Evolutionary conservation across 2,797 vertebrate species (phyloP).

Genomic region (Linurgus olivaceus): DNA sequence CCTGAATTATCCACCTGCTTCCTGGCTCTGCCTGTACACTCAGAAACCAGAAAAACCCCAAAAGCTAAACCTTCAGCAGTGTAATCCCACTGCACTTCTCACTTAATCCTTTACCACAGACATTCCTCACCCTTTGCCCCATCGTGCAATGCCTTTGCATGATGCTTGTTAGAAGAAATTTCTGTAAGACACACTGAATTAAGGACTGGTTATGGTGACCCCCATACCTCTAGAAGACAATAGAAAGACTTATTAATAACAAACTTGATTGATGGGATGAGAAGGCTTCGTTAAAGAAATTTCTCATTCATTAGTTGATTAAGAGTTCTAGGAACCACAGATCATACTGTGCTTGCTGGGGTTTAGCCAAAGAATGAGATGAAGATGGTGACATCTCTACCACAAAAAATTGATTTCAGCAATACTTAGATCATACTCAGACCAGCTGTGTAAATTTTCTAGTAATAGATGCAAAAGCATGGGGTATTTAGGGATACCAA

Average conservation of each 20-base stretch:
- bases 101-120: neutral
- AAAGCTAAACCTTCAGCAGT: neutral
- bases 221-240: neutral
- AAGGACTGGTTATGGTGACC: neutral
- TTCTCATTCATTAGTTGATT: neutral
- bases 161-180: neutral
- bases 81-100: neutral
- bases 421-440: neutral
- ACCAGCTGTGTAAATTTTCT: neutral
- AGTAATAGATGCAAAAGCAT: neutral
- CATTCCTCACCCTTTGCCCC: neutral
- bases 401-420: neutral
- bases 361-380: neutral
- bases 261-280: neutral
- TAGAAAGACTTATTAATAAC: neutral
- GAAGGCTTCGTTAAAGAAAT: neutral
- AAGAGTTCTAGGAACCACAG: neutral
- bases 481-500: neutral
- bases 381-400: neutral
- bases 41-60: neutral
- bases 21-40: neutral
- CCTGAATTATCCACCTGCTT: neutral
- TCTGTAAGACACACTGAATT: accelerated
- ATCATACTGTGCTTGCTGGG: neutral
- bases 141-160: accelerated